Percentiles rank a stretch among this genome's conserved stretches.
Evolutionary conservation across 1,140 invertebrate species (phyloP).

Genomic region (Nylanderia fulva): DNA sequence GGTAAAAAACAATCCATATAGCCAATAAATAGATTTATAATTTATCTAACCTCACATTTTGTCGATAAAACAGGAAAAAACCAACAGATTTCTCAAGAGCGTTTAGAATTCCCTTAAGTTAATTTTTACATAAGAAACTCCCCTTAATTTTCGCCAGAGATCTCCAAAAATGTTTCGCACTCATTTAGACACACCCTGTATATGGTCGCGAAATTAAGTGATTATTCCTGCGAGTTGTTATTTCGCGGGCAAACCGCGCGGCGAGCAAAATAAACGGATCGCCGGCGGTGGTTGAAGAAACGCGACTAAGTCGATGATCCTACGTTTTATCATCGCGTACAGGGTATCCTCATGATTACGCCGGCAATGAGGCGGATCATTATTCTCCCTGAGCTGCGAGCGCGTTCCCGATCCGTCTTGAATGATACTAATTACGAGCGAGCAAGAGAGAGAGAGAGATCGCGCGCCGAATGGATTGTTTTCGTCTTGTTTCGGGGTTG

Average conservation of each 20-base stretch:
- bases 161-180: no score
- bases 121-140: no score
- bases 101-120: no score
- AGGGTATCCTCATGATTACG: slow-evolving; percentile 45
- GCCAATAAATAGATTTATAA: no score
- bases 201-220: slow-evolving; percentile 38
- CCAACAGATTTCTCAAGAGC: no score
- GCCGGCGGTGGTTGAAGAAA: slow-evolving; percentile 21
- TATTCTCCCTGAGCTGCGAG: slow-evolving; percentile 33
- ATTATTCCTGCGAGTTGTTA: slow-evolving; percentile 36
- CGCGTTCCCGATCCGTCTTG: not conserved
- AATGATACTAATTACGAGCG: slow-evolving; percentile 49
- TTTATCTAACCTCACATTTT: no score
- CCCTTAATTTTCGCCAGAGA: no score
- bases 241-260: not conserved
- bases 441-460: slow-evolving; percentile 34
- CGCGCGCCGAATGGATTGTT: slow-evolving; percentile 47
- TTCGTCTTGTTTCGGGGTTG: slow-evolving; percentile 67
- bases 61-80: no score
- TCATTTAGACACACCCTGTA: no score
- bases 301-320: slow-evolving; percentile 10
- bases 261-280: slow-evolving; percentile 7
- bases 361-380: slow-evolving; percentile 48
- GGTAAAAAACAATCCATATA: no score
- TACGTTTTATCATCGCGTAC: slow-evolving; percentile 43